Conservation (phyloP, 2,888 invertebrate species). For the Drosophila merina region DNA sequence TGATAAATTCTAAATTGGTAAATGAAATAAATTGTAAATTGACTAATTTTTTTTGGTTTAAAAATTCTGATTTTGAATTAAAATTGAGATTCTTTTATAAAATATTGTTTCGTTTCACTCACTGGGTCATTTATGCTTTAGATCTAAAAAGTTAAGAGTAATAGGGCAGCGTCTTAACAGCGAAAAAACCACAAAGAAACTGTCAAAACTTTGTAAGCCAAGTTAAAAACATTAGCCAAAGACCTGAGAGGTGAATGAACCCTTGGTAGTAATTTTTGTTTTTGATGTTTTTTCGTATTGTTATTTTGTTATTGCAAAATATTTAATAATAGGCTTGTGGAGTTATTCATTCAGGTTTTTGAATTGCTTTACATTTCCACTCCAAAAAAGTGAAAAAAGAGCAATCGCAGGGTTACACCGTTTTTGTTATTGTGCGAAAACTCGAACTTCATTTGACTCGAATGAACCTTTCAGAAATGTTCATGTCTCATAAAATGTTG, state of each 20-base stretch:
- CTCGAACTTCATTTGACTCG: slow-evolving; percentile 1
- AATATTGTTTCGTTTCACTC: too few species aligned
- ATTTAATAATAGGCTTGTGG: slow-evolving; percentile 24
- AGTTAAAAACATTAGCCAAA: slow-evolving; percentile 38
- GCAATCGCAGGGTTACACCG: slow-evolving; percentile 3
- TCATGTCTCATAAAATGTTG: slow-evolving; percentile 55
- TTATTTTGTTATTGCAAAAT: slow-evolving; percentile 33
- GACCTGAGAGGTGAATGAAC: slow-evolving; percentile 76
- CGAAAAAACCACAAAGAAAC: slow-evolving; percentile 35
- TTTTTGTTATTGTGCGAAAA: slow-evolving; percentile 26
- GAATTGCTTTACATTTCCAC: background rate
- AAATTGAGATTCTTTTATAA: background rate
- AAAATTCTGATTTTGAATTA: too few species aligned
- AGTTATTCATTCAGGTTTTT: slow-evolving; percentile 24
- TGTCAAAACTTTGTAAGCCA: slow-evolving; percentile 41
- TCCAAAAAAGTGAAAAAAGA: background rate
- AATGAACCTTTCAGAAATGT: slow-evolving; percentile 14
- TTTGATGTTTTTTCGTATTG: background rate
- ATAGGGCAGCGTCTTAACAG: slow-evolving; percentile 19
- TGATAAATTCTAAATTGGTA: background rate
- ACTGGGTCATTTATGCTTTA: slow-evolving; percentile 26
- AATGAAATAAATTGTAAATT: too few species aligned
- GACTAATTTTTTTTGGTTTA: too few species aligned
- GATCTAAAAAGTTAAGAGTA: slow-evolving; percentile 49
- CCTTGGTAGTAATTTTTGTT: slow-evolving; percentile 34